Percentiles rank a stretch among this genome's conserved stretches.
phyloP scores from a whole-genome alignment of 1,140 invertebrate species.

The Oryctes rhinoceros region DNA sequence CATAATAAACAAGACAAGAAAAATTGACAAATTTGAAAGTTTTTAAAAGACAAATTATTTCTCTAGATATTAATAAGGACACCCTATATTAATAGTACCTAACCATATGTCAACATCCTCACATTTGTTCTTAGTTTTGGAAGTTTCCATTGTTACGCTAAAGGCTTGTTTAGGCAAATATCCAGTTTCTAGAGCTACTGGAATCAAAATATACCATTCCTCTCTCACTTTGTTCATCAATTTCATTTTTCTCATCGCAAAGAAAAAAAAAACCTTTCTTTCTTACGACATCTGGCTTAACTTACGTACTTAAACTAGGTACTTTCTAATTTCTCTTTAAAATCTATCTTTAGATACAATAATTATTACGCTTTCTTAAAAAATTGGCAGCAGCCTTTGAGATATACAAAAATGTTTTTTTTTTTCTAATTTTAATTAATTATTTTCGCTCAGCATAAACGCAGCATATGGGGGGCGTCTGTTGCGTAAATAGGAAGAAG shows the following conservation, averaged over 20 bases:
- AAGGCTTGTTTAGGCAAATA: constrained; percentile 60
- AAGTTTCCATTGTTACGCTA: constrained; percentile 49
- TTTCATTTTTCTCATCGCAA: constrained; percentile 49
- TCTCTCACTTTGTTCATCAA: constrained; percentile 49
- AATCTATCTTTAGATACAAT: constrained; percentile 49
- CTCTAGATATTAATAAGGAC: too few species aligned
- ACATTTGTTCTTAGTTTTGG: not conserved
- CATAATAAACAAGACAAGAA: too few species aligned
- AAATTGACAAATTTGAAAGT: too few species aligned
- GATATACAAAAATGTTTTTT: constrained; percentile 50
- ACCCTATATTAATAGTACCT: too few species aligned
- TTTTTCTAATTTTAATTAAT: too few species aligned
- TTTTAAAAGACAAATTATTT: too few species aligned
- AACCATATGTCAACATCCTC: too few species aligned
- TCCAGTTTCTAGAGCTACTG: constrained; percentile 54
- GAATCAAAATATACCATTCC: constrained; percentile 55
- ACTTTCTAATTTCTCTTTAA: constrained; percentile 52
- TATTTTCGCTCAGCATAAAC: constrained; percentile 46
- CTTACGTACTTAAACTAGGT: constrained; percentile 52
- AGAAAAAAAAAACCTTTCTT: constrained; percentile 47
- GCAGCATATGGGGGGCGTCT: constrained; percentile 34
- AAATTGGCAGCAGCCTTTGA: constrained; percentile 57
- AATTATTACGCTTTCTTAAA: constrained; percentile 53
- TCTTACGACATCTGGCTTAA: constrained; percentile 40
- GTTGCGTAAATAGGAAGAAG: constrained; percentile 44